Base-by-base conservation (phyloP, 64 coral and sea anemone genomes). In the Porites lutea region DNA sequence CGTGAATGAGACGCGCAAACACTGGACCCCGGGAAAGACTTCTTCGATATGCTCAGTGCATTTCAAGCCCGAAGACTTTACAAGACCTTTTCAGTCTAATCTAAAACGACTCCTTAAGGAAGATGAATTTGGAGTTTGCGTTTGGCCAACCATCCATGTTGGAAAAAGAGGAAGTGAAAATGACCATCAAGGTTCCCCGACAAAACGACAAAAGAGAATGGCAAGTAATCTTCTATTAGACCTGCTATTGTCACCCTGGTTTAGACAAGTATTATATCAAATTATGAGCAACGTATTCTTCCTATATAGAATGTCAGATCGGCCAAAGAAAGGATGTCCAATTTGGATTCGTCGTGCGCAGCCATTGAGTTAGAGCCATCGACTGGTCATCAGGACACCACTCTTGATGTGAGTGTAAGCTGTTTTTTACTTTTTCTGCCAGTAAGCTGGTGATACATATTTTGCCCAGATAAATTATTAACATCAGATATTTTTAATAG, bases 11-110 rank as follows among this genome's bases (percentile, higher is more conserved):
- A n/a, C n/a, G n/a, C n/a, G n/a, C n/a, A n/a, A n/a, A n/a, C n/a
- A n/a, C n/a, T n/a, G n/a, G n/a, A n/a, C n/a, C n/a, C n/a, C n/a
- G n/a, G n/a, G n/a, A n/a, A n/a, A n/a, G n/a, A n/a, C n/a, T n/a
- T n/a, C n/a, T n/a, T n/a, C n/a, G n/a, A n/a, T n/a, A n/a, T n/a
- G n/a, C n/a, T n/a, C 76, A 44, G 49, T 45, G 2, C 86, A 93
- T 77, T 93, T 93, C 54, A 88, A 71, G 59, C 75, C 66, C 19
- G 86, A 93, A 74, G 92, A 88, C 43, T 93, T 87, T 79, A 6
- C 61, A 12, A 13, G 20, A 48, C 73, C 46, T 52, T 69, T 88
- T 13, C 14, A 70, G 11, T 57, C 53, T 1, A 74, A 74, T 13
- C 27, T 74, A 11, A 87, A 14, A 23, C 53, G n/a, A 57, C 51